Percentiles rank a stretch among this genome's conserved stretches.
These are phyloP conservation scores for Thryonomys swinderianus DNA, from an alignment of 2,113 vertebrate genomes.

Conservation along the genomic window DNA sequence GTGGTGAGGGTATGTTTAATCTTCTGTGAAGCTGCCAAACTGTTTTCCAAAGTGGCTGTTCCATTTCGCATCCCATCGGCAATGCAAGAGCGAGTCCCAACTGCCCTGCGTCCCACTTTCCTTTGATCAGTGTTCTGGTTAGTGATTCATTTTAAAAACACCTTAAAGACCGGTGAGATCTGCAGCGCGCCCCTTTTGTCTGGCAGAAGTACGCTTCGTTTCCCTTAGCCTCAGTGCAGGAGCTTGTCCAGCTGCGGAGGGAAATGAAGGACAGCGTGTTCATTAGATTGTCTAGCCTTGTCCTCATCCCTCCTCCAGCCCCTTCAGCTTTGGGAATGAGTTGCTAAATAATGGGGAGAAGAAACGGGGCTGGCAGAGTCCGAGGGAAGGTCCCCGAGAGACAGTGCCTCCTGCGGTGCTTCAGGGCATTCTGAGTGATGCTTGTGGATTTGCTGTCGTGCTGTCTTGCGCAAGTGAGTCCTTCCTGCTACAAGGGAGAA, in stretches of 20 bases:
- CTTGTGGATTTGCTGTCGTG: not conserved
- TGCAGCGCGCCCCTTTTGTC: not conserved
- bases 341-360: not conserved
- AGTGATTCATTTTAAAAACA: not conserved
- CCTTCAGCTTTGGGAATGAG: not conserved
- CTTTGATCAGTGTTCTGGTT: slow-evolving; percentile 26
- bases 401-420: not conserved
- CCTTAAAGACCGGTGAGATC: not conserved
- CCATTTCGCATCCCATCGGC: not conserved
- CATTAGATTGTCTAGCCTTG: not conserved
- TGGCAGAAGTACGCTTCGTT: not conserved
- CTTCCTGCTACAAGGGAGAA: not conserved
- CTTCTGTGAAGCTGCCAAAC: slow-evolving; percentile 19
- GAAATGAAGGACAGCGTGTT: not conserved
- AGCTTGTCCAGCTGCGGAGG: not conserved
- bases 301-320: rapidly evolving
- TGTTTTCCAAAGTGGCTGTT: not conserved
- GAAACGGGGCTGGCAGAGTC: not conserved
- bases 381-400: rapidly evolving
- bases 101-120: not conserved
- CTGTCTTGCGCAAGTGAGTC: not conserved
- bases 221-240: not conserved
- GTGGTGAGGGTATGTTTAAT: not conserved
- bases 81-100: not conserved
- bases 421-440: not conserved